Conservation (phyloP, 2,797 vertebrate species). For the Protosalanx chinensis region DNA sequence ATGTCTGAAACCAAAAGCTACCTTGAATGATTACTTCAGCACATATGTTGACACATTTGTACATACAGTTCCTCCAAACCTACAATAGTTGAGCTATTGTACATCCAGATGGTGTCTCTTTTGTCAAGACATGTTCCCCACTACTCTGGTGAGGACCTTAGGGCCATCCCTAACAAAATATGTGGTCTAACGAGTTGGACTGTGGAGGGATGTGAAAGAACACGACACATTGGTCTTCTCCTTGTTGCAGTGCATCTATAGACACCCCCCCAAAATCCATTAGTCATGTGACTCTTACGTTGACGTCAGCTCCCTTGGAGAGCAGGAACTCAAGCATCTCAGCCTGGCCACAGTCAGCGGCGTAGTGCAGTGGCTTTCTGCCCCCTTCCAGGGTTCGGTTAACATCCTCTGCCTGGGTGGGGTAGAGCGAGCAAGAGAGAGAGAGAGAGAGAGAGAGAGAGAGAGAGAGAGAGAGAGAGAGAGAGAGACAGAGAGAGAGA, state of each 20-base stretch:
- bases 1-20: background rate
- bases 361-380: conserved; percentile 90
- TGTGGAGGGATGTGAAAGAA: background rate
- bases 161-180: conserved; percentile 18
- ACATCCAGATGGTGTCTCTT: too few species aligned
- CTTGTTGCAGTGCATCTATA: conserved; percentile 1
- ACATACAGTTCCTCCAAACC: too few species aligned
- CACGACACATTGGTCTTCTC: background rate
- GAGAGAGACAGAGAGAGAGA: background rate
- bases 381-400: conserved; percentile 86
- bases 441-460: too few species aligned
- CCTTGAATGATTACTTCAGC: background rate
- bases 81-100: background rate
- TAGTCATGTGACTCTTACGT: conserved; percentile 76
- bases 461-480: background rate
- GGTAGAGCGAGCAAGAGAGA: background rate
- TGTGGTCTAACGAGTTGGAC: conserved; percentile 19
- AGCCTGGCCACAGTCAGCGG: conserved; percentile 87
- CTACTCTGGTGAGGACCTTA: conserved; percentile 18
- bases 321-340: conserved; percentile 88
- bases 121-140: too few species aligned
- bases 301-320: conserved; percentile 90
- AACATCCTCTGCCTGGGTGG: conserved; percentile 82
- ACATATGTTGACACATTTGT: too few species aligned
- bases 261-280: too few species aligned